phyloP scores from a whole-genome alignment of 2,113 vertebrate genomes.

The Orientallactaga bullata region DNA sequence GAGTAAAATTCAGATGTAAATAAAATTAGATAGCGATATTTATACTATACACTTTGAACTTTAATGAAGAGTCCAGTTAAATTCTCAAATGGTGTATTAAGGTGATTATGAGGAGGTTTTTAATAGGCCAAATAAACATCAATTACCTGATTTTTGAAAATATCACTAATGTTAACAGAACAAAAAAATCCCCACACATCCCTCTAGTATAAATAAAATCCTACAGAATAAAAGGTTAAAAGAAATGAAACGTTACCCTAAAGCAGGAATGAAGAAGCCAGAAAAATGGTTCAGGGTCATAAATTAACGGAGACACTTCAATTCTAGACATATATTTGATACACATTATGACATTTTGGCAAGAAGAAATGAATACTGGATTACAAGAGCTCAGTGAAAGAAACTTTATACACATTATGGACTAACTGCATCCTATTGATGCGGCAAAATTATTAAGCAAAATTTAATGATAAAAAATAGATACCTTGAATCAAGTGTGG shows the following conservation, averaged over 20 bases:
- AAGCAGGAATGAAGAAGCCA: background rate
- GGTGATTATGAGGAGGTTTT: background rate
- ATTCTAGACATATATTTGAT: background rate
- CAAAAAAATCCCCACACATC: background rate
- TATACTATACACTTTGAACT: background rate
- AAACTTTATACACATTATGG: background rate
- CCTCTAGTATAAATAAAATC: background rate
- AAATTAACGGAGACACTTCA: background rate
- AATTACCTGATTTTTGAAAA: background rate
- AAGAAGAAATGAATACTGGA: background rate
- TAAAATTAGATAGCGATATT: background rate
- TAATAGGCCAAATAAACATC: conserved; percentile 13
- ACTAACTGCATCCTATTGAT: background rate
- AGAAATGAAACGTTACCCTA: background rate
- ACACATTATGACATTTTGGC: background rate
- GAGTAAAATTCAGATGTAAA: background rate
- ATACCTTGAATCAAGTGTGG: background rate
- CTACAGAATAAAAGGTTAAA: background rate
- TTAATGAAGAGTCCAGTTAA: background rate
- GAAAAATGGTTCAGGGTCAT: background rate
- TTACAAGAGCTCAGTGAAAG: background rate
- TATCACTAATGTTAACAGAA: background rate
- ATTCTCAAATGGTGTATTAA: conserved; percentile 1
- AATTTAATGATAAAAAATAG: conserved; percentile 1
- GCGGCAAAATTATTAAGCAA: background rate